Conservation (phyloP, 2,113 vertebrate species). For the Hystrix cristata region DNA sequence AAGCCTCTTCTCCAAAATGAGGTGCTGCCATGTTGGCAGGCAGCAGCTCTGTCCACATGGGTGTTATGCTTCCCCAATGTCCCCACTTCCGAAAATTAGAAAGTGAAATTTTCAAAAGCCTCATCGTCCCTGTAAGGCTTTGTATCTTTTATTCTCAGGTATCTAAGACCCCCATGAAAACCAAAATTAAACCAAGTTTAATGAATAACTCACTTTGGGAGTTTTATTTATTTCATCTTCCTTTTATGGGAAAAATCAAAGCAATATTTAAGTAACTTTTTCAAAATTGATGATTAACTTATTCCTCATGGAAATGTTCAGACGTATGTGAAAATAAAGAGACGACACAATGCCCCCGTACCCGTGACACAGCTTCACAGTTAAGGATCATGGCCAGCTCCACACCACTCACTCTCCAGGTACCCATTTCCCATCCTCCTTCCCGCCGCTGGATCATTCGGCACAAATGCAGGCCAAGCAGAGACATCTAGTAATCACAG, state of each 20-base stretch:
- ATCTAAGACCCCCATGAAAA: neutral
- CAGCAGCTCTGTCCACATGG: neutral
- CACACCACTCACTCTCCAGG: neutral
- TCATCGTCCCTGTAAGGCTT: neutral
- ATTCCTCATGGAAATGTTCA: neutral
- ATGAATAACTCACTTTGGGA: neutral
- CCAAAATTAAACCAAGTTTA: neutral
- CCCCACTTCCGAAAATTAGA: neutral
- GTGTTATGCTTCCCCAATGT: neutral
- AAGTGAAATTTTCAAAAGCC: neutral
- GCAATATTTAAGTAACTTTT: neutral
- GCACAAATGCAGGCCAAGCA: neutral
- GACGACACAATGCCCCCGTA: neutral
- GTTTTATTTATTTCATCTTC: neutral
- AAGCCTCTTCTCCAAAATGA: neutral
- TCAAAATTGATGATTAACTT: neutral
- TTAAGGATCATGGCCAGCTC: neutral
- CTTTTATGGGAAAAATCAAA: neutral
- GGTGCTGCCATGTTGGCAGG: neutral
- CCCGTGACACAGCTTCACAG: neutral
- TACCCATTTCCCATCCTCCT: neutral
- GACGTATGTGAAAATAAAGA: neutral
- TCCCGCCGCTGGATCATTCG: neutral
- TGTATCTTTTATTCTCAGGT: neutral
- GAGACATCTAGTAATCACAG: neutral